A percentile compares a stretch with the other conserved stretches of the same genome.
phyloP scores from a whole-genome alignment of 1,140 invertebrate species.

The Maniola jurtina region DNA sequence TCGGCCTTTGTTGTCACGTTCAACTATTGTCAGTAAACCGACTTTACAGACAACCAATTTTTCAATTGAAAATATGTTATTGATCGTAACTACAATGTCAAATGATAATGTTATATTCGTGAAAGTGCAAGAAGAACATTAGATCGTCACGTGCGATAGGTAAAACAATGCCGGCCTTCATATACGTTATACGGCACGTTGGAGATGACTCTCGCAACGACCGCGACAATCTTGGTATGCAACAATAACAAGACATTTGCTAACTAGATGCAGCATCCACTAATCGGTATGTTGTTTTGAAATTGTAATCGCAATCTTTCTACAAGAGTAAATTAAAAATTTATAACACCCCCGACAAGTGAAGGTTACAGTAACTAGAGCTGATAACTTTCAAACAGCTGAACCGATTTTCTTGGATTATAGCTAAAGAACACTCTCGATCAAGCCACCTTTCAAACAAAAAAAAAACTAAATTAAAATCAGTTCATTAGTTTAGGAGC shows the following conservation, averaged over 20 bases:
- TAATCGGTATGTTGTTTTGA: conserved; percentile 34
- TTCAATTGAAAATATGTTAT: neutral
- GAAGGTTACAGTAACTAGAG: too few species aligned
- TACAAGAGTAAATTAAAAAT: too few species aligned
- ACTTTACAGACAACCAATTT: too few species aligned
- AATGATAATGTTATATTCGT: conserved; percentile 39
- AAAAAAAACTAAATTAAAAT: too few species aligned
- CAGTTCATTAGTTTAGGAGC: too few species aligned
- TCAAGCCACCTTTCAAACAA: too few species aligned
- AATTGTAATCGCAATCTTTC: neutral
- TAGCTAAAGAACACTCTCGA: too few species aligned
- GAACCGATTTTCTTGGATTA: too few species aligned
- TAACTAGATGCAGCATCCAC: conserved; percentile 40
- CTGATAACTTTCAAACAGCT: too few species aligned
- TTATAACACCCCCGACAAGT: too few species aligned
- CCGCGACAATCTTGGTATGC: conserved; percentile 36
- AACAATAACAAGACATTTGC: conserved; percentile 39
- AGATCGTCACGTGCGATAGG: conserved; percentile 55
- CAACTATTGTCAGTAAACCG: too few species aligned
- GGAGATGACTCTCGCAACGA: conserved; percentile 39
- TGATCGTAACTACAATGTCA: conserved; percentile 26
- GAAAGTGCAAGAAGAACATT: conserved; percentile 48
- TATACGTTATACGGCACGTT: conserved; percentile 31
- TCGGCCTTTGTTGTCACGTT: too few species aligned
- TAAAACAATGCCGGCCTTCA: conserved; percentile 56